Evolutionary conservation across 2,888 invertebrate genomes (phyloP), one percentile per base, ranked within the genome.

Genomic region (Agriotes lineatus): DNA sequence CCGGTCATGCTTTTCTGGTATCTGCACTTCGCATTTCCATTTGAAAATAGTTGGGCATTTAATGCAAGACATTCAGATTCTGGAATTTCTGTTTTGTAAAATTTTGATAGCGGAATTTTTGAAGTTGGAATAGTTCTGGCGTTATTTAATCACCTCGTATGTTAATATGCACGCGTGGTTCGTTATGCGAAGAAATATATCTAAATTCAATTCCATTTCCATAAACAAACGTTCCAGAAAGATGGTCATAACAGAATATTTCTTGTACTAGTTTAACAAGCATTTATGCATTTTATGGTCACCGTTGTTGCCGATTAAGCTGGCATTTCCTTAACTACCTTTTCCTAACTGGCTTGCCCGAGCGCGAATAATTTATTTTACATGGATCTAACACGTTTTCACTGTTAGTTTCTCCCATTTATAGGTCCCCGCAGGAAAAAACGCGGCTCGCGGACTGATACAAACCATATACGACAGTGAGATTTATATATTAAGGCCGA

Each of bases 401-500:
- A 45, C 59, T 56, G 63, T 45, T 64, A 56, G 57, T 42, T 57
- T 63, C 37, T 39, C 20, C 64, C 64, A 64, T 64, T 57, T 64
- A 30, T 48, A 37, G 57, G 44, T 56, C 45, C 7, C 1, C 33
- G 39, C 14, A 62, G 39, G 42, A 60, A 62, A 45, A 45, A 62
- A 42, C 42, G 18, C 39, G 16, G 54, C 56, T 39, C 56, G 20
- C 33, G 42, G 37, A 56, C 56, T 45, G 64, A 45, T 57, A 64
- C 64, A 64, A 45, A 35, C 64, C 64, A 64, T 64, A 64, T 64
- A 64, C 50, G 65, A 52, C 12, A 10, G 10, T 37, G 52, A 68
- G 67, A 68, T 62, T 63, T 63, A 68, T 68, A 48, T 56, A 56
- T 58, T 59, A 64, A 57, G 52, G 63, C 54, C 58, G 68, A 52